Conservation (phyloP, 2,113 vertebrate genomes). For the Brachypteracias leptosomus region DNA sequence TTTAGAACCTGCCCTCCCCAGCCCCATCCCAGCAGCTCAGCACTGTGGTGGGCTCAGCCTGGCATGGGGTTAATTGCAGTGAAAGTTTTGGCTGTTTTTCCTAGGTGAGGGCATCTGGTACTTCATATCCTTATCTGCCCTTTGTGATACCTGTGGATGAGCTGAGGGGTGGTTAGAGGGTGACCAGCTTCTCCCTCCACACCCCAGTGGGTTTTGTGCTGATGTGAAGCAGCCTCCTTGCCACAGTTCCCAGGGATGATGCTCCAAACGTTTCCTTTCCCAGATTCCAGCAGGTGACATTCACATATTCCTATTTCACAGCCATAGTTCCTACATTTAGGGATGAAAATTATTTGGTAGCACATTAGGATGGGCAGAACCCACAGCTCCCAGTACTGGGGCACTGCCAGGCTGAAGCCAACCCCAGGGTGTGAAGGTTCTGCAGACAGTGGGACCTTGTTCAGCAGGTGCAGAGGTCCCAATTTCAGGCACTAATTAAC, state of each 20-base stretch:
- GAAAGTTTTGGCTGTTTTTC: neutral
- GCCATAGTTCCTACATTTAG: neutral
- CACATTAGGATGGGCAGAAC: neutral
- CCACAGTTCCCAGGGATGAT: fast-evolving
- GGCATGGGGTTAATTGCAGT: neutral
- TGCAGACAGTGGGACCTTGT: neutral
- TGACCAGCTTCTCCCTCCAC: neutral
- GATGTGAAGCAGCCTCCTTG: neutral
- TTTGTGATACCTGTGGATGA: neutral
- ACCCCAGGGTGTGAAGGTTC: neutral
- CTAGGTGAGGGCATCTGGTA: neutral
- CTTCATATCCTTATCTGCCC: neutral
- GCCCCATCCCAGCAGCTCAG: neutral
- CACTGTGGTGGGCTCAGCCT: neutral
- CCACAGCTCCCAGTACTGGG: fast-evolving
- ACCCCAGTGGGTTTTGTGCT: neutral
- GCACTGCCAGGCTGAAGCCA: neutral
- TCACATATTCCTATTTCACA: no score
- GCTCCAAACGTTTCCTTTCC: fast-evolving
- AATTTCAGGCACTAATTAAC: neutral
- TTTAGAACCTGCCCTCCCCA: neutral
- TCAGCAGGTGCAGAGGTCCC: neutral
- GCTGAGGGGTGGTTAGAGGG: neutral
- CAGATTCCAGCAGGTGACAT: neutral
- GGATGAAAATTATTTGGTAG: neutral